These are phyloP conservation scores for Nemopilema nomurai DNA, from an alignment of 30 jellyfish, hydroid and myxozoan genomes.

Conservation along the genomic window DNA sequence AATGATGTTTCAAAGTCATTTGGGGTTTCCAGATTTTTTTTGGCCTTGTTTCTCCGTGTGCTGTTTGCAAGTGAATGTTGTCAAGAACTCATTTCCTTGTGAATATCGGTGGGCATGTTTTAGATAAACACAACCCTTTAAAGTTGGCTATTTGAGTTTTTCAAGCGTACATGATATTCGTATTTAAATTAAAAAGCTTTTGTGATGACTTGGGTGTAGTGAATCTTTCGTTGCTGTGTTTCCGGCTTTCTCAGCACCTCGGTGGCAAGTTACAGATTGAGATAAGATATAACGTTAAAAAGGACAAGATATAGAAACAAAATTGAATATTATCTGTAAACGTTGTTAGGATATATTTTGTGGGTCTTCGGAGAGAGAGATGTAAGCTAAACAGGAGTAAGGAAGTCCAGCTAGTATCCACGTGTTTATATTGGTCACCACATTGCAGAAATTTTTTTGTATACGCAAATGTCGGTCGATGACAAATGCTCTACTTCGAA, in stretches of 20 bases:
- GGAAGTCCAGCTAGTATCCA: too few species aligned
- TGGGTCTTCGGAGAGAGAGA: too few species aligned
- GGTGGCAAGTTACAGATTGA: background rate
- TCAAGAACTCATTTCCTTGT: background rate
- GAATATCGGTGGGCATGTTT: too few species aligned
- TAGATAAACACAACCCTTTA: too few species aligned
- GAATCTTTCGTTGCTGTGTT: background rate
- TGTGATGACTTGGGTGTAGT: background rate
- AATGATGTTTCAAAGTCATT: background rate
- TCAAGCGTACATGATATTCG: too few species aligned
- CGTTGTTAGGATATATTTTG: too few species aligned
- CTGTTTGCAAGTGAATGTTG: too few species aligned
- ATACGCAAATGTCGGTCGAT: background rate
- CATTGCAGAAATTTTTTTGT: background rate
- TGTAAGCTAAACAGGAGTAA: too few species aligned
- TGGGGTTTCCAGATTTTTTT: background rate
- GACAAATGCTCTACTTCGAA: background rate
- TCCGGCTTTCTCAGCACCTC: background rate
- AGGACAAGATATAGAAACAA: background rate
- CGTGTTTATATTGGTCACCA: background rate
- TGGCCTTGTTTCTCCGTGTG: too few species aligned
- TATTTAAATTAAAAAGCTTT: too few species aligned
- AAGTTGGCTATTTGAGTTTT: too few species aligned
- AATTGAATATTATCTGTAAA: background rate
- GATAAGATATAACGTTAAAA: background rate